phyloP scores from a whole-genome alignment of 2,113 vertebrate genomes.

The Nibea albiflora region DNA sequence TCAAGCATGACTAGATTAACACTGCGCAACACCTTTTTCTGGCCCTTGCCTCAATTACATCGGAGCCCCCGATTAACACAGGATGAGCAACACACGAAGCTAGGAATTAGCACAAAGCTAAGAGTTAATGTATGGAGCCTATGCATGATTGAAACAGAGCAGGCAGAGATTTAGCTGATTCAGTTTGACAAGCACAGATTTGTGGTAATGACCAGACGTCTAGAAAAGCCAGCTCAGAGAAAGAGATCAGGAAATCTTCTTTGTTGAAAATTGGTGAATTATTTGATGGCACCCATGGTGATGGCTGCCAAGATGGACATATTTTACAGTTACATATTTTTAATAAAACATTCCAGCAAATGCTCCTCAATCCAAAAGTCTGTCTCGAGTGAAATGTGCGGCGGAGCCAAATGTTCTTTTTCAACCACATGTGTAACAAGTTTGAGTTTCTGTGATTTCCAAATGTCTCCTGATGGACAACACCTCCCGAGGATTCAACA shows the following conservation, averaged over 20 bases:
- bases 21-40: background rate
- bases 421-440: no score
- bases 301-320: background rate
- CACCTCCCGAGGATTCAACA: background rate
- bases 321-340: conserved; percentile 2
- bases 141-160: no score
- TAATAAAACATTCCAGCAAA: conserved; percentile 9
- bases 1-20: conserved; percentile 39
- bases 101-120: background rate
- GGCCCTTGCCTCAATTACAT: background rate
- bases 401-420: conserved; percentile 5
- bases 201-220: conserved; percentile 19
- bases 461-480: background rate
- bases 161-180: conserved; percentile 17
- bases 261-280: conserved; percentile 7
- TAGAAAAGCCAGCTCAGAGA: background rate
- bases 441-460: background rate
- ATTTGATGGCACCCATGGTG: background rate
- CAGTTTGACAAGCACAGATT: conserved; percentile 12
- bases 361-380: background rate
- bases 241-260: background rate
- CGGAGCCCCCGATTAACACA: conserved; percentile 1
- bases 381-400: background rate
- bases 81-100: background rate
- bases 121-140: no score